Conservation (phyloP, 2,888 invertebrate species). For the Agrilus biguttatus region DNA sequence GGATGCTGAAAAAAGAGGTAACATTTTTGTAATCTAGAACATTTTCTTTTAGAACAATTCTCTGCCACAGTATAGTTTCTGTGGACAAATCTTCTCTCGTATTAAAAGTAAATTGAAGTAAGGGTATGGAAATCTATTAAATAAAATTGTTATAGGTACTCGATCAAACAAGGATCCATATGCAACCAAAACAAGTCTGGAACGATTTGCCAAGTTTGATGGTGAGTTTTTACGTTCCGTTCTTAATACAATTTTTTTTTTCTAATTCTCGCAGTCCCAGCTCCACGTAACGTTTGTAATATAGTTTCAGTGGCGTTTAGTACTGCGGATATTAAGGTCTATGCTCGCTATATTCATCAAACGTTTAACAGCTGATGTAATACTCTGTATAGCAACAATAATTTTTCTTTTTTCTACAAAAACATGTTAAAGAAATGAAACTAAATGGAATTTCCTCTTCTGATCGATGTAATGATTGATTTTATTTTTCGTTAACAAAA, state of each 20-base stretch:
- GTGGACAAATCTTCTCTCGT: no score
- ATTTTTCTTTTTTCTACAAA: neutral
- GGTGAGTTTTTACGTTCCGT: slow-evolving; percentile 2
- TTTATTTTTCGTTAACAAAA: no score
- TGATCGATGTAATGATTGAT: no score
- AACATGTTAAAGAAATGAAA: no score
- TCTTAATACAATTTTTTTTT: neutral
- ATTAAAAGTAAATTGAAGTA: no score
- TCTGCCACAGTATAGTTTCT: no score
- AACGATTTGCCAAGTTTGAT: slow-evolving; percentile 14
- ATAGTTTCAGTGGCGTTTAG: slow-evolving; percentile 5
- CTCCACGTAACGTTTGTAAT: slow-evolving; percentile 4
- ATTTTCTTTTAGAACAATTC: no score
- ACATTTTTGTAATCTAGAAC: no score
- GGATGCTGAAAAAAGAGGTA: slow-evolving; percentile 21
- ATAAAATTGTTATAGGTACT: no score
- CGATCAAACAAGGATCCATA: slow-evolving; percentile 23
- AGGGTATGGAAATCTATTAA: no score
- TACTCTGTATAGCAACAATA: slow-evolving; percentile 2
- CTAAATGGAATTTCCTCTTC: no score
- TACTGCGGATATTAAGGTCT: slow-evolving; percentile 6
- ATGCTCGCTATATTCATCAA: slow-evolving; percentile 5
- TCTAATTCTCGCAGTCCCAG: slow-evolving; percentile 5
- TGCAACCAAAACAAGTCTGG: slow-evolving; percentile 28
- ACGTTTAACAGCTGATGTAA: neutral